Percentiles rank a stretch among this genome's conserved stretches.
phyloP scores from a whole-genome alignment of 2,113 vertebrate species.

The Martes martes region DNA sequence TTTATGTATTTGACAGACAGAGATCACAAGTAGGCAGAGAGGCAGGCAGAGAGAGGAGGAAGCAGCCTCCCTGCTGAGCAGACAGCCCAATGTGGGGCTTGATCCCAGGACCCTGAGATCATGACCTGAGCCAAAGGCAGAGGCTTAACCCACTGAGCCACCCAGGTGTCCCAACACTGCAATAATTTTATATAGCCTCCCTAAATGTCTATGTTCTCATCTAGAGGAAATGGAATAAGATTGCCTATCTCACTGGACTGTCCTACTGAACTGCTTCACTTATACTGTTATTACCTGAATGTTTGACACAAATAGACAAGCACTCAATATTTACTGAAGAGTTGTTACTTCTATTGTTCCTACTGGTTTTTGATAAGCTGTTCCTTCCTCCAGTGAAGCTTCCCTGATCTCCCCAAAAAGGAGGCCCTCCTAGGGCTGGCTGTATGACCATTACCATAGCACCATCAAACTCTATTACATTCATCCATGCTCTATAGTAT shows the following conservation, averaged over 20 bases:
- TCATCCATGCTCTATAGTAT: not conserved
- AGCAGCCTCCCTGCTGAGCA: no score
- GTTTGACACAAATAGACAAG: not conserved
- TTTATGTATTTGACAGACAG: no score
- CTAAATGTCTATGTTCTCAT: not conserved
- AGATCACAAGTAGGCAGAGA: no score
- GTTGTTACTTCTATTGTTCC: not conserved
- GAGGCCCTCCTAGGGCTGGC: fast-evolving
- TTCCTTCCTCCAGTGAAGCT: not conserved
- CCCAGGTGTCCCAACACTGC: no score
- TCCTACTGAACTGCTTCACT: not conserved
- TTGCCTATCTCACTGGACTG: not conserved
- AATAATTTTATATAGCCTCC: not conserved
- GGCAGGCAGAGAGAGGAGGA: no score
- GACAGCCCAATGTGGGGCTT: no score
- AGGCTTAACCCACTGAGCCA: no score
- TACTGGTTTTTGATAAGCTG: not conserved
- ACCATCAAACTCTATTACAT: not conserved
- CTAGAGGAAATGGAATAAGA: not conserved
- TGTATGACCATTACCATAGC: fast-evolving
- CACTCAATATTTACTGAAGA: not conserved
- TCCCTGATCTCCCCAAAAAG: not conserved
- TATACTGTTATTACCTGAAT: not conserved
- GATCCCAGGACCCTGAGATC: no score
- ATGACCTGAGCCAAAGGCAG: no score